Evolutionary conservation across 2,113 vertebrate species (phyloP).

Genomic region (Halcyon malimbica): DNA sequence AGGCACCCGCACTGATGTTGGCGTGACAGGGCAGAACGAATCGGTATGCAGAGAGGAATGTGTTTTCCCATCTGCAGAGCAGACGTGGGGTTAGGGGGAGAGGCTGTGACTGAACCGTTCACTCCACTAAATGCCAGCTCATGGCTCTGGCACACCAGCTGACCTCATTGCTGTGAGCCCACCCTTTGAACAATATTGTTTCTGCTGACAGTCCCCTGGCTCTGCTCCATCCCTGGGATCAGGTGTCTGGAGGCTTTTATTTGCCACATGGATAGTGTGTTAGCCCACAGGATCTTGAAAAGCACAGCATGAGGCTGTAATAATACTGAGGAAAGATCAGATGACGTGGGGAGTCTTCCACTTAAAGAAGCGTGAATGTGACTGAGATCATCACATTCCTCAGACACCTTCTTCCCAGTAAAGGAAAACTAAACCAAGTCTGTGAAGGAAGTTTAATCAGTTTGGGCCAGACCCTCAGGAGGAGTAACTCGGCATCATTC

Average conservation of each 20-base stretch:
- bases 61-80: constrained; percentile 26
- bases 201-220: constrained; percentile 3
- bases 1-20: neutral
- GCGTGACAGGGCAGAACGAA: neutral
- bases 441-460: neutral
- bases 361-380: neutral
- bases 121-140: neutral
- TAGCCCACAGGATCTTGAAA: neutral
- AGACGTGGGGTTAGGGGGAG: neutral
- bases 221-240: neutral
- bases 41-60: neutral
- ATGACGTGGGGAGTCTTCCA: neutral
- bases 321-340: neutral
- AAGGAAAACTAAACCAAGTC: neutral
- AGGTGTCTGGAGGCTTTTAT: neutral
- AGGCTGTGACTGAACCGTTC: neutral
- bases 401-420: neutral
- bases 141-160: neutral
- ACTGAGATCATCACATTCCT: neutral
- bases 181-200: neutral
- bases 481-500: neutral
- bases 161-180: neutral
- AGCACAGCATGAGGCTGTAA: neutral
- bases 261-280: neutral
- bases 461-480: neutral